A percentile compares a stretch with the other conserved stretches of the same genome.
Conservation (phyloP, 1,140 invertebrate genomes). For the Pachyrhynchus sulphureomaculatus region DNA sequence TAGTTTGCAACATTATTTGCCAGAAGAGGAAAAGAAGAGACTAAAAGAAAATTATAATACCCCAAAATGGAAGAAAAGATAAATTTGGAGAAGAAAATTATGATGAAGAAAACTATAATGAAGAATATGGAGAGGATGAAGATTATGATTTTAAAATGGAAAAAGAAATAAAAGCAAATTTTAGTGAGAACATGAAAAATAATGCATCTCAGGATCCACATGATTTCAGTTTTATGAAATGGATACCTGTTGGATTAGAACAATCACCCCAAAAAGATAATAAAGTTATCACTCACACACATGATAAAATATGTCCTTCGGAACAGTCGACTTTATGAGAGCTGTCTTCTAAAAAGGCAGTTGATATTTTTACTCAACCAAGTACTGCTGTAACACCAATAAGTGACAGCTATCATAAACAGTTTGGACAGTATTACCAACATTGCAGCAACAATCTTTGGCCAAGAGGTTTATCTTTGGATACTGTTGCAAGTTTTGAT, state of each 20-base stretch:
- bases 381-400: conserved; percentile 33
- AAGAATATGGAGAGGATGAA: too few species aligned
- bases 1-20: conserved; percentile 11
- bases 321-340: conserved; percentile 35
- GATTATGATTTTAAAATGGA: conserved; percentile 34
- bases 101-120: conserved; percentile 36
- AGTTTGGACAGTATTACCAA: too few species aligned
- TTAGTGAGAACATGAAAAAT: too few species aligned
- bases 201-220: not conserved
- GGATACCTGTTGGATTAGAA: conserved; percentile 32
- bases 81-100: conserved; percentile 14
- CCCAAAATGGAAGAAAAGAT: conserved; percentile 17
- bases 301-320: conserved; percentile 13
- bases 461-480: too few species aligned
- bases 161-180: conserved; percentile 29
- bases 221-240: conserved; percentile 33
- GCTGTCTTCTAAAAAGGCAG: too few species aligned
- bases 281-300: not conserved
- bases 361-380: too few species aligned
- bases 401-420: too few species aligned
- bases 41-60: conserved; percentile 7
- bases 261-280: not conserved
- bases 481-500: too few species aligned
- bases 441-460: conserved; percentile 38
- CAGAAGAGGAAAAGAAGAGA: conserved; percentile 13